Base-by-base conservation (phyloP, 2,888 invertebrate genomes). In the Sialis lutaria region DNA sequence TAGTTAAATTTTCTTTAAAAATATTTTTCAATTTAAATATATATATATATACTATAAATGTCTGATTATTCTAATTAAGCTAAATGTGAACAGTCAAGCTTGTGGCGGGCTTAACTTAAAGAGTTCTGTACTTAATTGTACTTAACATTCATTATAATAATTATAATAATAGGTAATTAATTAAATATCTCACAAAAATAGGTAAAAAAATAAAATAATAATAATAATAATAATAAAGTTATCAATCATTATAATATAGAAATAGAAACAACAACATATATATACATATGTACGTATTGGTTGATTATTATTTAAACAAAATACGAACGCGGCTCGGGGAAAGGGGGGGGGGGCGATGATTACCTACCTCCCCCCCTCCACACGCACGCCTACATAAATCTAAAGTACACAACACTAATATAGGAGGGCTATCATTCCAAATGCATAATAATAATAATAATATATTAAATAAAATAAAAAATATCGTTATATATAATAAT, bases 161-260 rank as follows among this genome's bases (percentile, higher is more conserved):
- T 22, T 2, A 22, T 22, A 22, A n/a, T n/a, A n/a, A n/a, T n/a
- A n/a, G n/a, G n/a, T n/a, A n/a, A 22, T 22, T 22, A 64, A 57
- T 64, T 64, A 65, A 65, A 66, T 64, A 65, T 67, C 65, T 59
- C 65, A 64, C 64, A 65, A 66, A 66, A 65, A 67, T 65, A 67
- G 64, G 65, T 67, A 65, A 65, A 67, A 67, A 67, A 66, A 67
- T 66, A 66, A 67, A 65, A 67, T 65, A 65, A 65, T 65, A 64
- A 65, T 63, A 61, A 62, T 37, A 37, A 22, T 22, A 37, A 37
- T 56, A 53, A 60, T 59, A 60, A 62, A 44, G 59, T 58, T 57
- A 55, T 49, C 47, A 47, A 50, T 58, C 60, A 60, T 61, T 61
- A 62, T 61, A 62, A 60, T 62, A 65, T 62, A 64, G 47, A 50